Percentiles rank a stretch among this genome's conserved stretches.
These are phyloP conservation scores for Tragopan temminckii DNA, from an alignment of 2,797 vertebrate genomes.

Conservation along the genomic window DNA sequence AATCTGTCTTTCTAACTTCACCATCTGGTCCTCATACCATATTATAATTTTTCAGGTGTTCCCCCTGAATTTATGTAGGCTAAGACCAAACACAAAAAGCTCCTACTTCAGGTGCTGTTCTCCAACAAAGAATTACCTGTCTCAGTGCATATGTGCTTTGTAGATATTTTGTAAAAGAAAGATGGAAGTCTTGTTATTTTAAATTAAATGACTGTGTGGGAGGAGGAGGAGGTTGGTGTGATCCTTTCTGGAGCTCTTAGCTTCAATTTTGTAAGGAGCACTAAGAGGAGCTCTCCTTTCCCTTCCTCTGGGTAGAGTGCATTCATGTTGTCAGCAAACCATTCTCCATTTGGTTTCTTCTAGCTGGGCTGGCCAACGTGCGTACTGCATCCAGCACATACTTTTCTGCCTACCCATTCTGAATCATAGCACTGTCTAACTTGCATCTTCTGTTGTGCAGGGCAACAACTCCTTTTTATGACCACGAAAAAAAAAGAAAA, in stretches of 20 bases:
- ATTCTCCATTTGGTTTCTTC: not conserved
- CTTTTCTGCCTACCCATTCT: not conserved
- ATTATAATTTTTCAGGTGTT: not conserved
- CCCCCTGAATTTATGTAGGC: not conserved
- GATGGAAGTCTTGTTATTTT: not conserved
- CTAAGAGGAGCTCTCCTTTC: not conserved
- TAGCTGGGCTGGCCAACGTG: not conserved
- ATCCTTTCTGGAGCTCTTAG: not conserved
- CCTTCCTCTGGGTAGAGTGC: not conserved
- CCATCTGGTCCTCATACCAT: not conserved
- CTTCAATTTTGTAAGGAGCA: not conserved
- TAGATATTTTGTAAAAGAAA: not conserved
- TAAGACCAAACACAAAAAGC: not conserved
- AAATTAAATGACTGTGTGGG: not conserved
- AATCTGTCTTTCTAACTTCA: not conserved
- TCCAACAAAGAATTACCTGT: not conserved
- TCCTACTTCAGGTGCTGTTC: not conserved
- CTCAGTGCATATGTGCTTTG: not conserved
- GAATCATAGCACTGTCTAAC: not conserved
- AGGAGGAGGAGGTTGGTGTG: not conserved
- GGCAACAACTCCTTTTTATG: not conserved
- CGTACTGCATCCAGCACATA: not conserved
- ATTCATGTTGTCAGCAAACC: not conserved
- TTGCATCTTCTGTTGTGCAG: not conserved
- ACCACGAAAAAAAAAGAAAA: not conserved